Conservation (phyloP, 2,797 vertebrate species). For the Picus viridis region DNA sequence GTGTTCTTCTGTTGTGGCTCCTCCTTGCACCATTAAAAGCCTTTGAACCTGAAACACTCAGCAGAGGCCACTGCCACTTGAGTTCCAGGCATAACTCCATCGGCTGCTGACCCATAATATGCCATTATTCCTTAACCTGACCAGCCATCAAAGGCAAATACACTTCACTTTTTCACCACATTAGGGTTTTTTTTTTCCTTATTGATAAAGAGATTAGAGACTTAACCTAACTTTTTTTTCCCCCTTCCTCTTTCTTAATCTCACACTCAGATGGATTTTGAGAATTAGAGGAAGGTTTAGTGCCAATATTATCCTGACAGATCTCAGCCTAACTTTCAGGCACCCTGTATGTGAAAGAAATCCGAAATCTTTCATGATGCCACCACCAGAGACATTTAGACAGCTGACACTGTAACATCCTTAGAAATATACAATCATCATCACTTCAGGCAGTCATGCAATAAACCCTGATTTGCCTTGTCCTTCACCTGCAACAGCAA, state of each 20-base stretch:
- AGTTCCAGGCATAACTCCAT: background rate
- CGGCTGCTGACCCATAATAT: background rate
- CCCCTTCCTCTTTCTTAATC: background rate
- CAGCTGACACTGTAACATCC: slow-evolving; percentile 20
- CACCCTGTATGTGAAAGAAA: background rate
- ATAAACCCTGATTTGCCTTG: slow-evolving; percentile 18
- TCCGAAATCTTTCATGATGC: background rate
- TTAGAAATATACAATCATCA: slow-evolving; percentile 13
- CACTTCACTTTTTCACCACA: background rate
- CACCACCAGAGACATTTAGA: background rate
- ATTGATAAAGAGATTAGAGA: background rate
- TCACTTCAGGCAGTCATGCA: slow-evolving; percentile 14
- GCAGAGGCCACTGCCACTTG: background rate
- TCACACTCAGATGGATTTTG: background rate
- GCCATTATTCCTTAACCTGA: background rate
- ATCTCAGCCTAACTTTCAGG: background rate
- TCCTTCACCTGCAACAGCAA: slow-evolving; percentile 49
- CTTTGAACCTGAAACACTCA: background rate
- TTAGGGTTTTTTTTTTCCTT: background rate
- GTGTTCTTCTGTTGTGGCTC: background rate
- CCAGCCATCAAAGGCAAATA: background rate
- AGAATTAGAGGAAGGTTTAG: background rate
- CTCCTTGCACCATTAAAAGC: background rate
- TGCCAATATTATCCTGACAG: background rate
- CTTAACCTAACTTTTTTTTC: background rate